Evolutionary conservation across 2,888 invertebrate genomes (phyloP), one percentile per base, ranked within the genome.

Genomic region (Rambutsinella grinnellia): DNA sequence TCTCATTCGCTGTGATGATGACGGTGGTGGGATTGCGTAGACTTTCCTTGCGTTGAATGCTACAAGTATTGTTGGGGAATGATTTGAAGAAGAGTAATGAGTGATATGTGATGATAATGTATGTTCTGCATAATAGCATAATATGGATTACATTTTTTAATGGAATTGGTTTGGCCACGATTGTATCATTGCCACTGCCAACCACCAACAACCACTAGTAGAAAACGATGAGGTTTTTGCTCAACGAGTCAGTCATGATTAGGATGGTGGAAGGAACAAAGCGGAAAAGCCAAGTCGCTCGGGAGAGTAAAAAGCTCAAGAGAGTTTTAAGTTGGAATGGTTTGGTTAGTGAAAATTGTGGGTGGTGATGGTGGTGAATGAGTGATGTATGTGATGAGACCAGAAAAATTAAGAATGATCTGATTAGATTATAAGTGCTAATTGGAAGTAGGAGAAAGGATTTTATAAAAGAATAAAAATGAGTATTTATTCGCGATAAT

Each of bases 101-200:
- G n/a, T n/a, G n/a, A 36, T 36, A 13, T 8, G 36, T 36, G 13
- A 36, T 36, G 36, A 36, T 13, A 36, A 36, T 36, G 36, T 36
- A 36, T 36, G 36, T 36, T 36, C 5, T 36, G 36, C 36, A 36
- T 36, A 36, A 36, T 36, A 36, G 36, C 36, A 36, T 36, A 36
- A 36, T 36, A 36, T 36, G 36, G 36, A 36, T 36, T 36, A 36
- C 13, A 13, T 36, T 36, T 36, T 36, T 36, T 36, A 36, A 36
- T 36, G 36, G 36, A 36, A 71, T 63, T 61, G 62, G 56, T 71
- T 71, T 63, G 71, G 56, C 71, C 57, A 36, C 36, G 36, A 36
- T 36, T 13, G 13, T 36, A 36, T 36, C 36, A 36, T 36, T 36
- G 36, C 36, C 36, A 36, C 36, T 36, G 36, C 36, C 36, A 36